phyloP scores from a whole-genome alignment of 2,113 vertebrate genomes.

The Campylorhamphus procurvoides region DNA sequence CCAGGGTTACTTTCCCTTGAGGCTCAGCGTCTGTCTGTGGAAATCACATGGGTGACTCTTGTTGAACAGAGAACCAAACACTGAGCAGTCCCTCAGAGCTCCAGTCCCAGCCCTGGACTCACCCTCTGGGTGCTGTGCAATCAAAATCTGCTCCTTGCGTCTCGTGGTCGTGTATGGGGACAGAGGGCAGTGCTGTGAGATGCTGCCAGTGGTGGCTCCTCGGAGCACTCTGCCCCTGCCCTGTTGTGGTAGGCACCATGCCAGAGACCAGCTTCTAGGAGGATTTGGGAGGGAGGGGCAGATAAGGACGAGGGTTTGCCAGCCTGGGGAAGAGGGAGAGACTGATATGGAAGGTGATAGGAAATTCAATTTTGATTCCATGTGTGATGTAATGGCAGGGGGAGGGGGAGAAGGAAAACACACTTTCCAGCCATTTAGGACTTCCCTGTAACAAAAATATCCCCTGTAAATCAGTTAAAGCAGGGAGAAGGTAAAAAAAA shows the following conservation, averaged over 20 bases:
- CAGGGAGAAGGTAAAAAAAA: neutral
- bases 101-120: neutral
- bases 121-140: neutral
- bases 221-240: accelerated
- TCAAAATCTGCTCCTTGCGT: neutral
- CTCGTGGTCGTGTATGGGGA: accelerated
- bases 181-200: neutral
- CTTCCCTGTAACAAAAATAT: neutral
- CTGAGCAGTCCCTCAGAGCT: neutral
- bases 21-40: neutral
- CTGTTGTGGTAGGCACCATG: neutral
- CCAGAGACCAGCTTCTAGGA: neutral
- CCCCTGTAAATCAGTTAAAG: neutral
- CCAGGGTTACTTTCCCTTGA: neutral
- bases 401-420: neutral
- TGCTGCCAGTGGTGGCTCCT: neutral
- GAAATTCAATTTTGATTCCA: slow-evolving; percentile 23
- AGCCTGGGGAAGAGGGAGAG: neutral
- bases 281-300: neutral
- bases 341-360: neutral
- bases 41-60: neutral
- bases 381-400: neutral
- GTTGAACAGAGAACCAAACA: neutral
- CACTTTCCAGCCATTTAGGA: neutral
- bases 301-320: slow-evolving; percentile 19